A percentile compares a stretch with the other conserved stretches of the same genome.
Conservation (phyloP, 2,113 vertebrate species). For the Felis chaus region DNA sequence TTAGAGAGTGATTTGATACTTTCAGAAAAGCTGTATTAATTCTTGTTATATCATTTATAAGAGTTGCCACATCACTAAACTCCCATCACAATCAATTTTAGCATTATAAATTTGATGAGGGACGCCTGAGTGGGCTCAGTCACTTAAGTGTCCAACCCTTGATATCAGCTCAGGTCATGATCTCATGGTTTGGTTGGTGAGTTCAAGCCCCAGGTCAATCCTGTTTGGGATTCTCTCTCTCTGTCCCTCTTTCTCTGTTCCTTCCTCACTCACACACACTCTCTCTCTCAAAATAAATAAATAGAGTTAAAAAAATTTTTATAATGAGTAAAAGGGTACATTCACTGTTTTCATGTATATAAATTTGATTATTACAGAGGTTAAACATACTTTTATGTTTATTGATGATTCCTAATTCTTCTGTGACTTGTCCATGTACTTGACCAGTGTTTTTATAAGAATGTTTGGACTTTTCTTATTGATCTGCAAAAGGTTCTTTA, state of each 20-base stretch:
- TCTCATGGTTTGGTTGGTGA: too few species aligned
- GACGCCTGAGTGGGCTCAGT: too few species aligned
- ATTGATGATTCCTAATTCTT: neutral
- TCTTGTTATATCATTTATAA: neutral
- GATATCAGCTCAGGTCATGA: too few species aligned
- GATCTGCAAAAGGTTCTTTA: neutral
- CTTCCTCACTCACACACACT: too few species aligned
- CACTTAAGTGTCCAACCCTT: too few species aligned
- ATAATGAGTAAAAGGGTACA: neutral
- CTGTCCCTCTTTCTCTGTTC: too few species aligned
- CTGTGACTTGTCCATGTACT: neutral
- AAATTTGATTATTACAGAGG: neutral
- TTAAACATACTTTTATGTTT: neutral
- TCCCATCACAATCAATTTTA: neutral
- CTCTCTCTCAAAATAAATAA: too few species aligned
- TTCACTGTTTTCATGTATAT: neutral
- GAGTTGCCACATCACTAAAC: neutral
- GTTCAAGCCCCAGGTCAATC: too few species aligned
- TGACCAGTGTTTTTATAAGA: neutral
- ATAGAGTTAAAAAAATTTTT: neutral
- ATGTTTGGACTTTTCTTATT: neutral
- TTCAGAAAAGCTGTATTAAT: neutral
- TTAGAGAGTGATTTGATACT: neutral
- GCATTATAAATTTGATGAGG: neutral
- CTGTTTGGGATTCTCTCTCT: too few species aligned